Percentiles rank a stretch among this genome's conserved stretches.
phyloP scores from a whole-genome alignment of 2,113 vertebrate species.

The Sinosuthora webbiana region DNA sequence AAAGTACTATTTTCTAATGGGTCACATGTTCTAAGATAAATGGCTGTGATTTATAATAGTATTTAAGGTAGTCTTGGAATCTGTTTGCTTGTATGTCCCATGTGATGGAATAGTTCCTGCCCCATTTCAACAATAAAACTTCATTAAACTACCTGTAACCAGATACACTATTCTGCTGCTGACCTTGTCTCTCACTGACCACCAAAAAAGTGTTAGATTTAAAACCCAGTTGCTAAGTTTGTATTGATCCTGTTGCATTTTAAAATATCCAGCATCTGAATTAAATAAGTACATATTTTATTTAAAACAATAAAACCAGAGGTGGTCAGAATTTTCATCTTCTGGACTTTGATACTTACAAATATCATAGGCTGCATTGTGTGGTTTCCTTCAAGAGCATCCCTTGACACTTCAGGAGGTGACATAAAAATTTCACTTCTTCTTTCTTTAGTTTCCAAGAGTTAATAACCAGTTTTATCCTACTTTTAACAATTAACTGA shows the following conservation, averaged over 20 bases:
- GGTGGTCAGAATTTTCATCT: neutral
- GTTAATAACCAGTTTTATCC: neutral
- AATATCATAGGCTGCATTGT: neutral
- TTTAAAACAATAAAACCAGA: neutral
- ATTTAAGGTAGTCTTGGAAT: neutral
- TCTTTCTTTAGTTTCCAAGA: neutral
- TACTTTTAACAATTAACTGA: neutral
- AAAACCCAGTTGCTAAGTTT: neutral
- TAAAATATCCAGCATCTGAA: neutral
- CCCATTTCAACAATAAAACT: slow-evolving; percentile 64
- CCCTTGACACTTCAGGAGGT: neutral
- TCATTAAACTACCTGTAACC: neutral
- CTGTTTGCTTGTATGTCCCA: neutral
- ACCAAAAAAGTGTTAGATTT: neutral
- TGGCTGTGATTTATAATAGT: neutral
- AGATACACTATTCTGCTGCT: neutral
- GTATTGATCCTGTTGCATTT: neutral
- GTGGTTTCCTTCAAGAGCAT: neutral
- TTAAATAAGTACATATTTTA: neutral
- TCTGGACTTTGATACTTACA: neutral
- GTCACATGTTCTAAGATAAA: neutral
- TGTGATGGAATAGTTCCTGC: neutral
- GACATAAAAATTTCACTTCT: neutral
- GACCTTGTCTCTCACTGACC: neutral
- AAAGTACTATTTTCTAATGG: neutral